phyloP scores from a whole-genome alignment of 1,140 invertebrate genomes.

The Druon quercuslanigerum region DNA sequence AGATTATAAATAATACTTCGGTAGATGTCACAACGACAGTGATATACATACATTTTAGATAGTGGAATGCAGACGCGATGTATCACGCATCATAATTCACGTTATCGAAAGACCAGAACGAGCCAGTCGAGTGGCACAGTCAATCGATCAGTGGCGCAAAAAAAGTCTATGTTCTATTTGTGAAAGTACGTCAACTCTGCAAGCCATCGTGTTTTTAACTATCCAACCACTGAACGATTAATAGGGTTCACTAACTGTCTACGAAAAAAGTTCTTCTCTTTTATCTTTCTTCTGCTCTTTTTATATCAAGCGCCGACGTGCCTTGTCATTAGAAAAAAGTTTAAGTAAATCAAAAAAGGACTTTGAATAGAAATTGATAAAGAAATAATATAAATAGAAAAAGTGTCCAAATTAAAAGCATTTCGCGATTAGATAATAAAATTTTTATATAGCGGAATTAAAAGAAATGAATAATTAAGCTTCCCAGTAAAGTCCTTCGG shows the following conservation, averaged over 20 bases:
- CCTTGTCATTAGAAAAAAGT: neutral
- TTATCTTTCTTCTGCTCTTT: neutral
- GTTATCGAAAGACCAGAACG: neutral
- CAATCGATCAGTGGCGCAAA: conserved; percentile 17
- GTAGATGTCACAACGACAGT: neutral
- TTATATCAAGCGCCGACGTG: neutral
- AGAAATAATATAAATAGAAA: neutral
- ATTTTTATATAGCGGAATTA: neutral
- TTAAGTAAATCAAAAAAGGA: neutral
- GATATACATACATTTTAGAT: conserved; percentile 15
- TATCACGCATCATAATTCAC: conserved; percentile 17
- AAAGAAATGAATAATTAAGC: neutral
- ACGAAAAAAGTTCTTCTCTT: conserved; percentile 6
- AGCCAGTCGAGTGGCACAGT: conserved; percentile 4
- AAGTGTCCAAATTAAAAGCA: neutral
- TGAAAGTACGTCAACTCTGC: neutral
- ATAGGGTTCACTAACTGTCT: conserved; percentile 13
- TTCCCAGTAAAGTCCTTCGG: neutral
- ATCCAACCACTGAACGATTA: neutral
- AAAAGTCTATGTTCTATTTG: conserved; percentile 10
- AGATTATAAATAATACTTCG: conserved; percentile 1
- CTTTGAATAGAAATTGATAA: neutral
- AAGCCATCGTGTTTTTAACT: neutral
- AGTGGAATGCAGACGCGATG: neutral
- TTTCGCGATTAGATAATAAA: neutral